Percentiles rank a stretch among this genome's conserved stretches.
These are phyloP conservation scores for Melanotaenia boesemani DNA, from an alignment of 2,797 vertebrate genomes.

Conservation along the genomic window DNA sequence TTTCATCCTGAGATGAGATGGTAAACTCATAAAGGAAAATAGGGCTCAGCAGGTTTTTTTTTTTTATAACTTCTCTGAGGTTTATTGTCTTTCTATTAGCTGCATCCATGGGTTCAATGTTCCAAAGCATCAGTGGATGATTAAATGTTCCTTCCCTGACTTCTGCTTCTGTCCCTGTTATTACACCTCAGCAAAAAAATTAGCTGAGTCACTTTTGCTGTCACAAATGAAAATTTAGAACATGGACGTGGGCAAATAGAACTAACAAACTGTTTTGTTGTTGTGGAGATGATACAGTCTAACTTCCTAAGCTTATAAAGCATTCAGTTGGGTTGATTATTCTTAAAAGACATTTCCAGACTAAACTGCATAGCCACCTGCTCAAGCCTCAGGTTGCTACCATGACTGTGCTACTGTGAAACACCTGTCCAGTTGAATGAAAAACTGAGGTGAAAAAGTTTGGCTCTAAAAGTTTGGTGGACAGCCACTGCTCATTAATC, in stretches of 20 bases:
- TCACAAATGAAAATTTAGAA: conserved; percentile 46
- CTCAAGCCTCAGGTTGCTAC: too few relatives aligned
- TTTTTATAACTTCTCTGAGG: conserved; percentile 3
- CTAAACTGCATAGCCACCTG: too few relatives aligned
- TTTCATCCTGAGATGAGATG: not conserved
- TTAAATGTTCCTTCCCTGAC: conserved; percentile 33
- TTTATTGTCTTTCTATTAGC: conserved; percentile 31
- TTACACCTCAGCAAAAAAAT: conserved; percentile 58
- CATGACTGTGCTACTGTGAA: too few relatives aligned
- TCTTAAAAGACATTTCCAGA: too few relatives aligned
- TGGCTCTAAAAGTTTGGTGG: too few relatives aligned
- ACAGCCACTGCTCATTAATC: too few relatives aligned
- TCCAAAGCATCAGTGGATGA: conserved; percentile 45
- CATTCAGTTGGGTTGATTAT: not conserved
- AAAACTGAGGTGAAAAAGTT: too few relatives aligned
- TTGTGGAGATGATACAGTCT: not conserved
- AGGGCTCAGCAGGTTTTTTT: not conserved
- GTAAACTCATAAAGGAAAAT: not conserved
- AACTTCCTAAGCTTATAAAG: not conserved
- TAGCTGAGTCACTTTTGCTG: conserved; percentile 61
- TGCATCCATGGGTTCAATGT: conserved; percentile 23
- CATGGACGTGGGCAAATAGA: conserved; percentile 4
- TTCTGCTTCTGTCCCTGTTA: conserved; percentile 31
- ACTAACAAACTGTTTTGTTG: not conserved
- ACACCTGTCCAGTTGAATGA: too few relatives aligned